Evolutionary conservation across 2,888 invertebrate species (phyloP).

Genomic region (Aricia artaxerxes): DNA sequence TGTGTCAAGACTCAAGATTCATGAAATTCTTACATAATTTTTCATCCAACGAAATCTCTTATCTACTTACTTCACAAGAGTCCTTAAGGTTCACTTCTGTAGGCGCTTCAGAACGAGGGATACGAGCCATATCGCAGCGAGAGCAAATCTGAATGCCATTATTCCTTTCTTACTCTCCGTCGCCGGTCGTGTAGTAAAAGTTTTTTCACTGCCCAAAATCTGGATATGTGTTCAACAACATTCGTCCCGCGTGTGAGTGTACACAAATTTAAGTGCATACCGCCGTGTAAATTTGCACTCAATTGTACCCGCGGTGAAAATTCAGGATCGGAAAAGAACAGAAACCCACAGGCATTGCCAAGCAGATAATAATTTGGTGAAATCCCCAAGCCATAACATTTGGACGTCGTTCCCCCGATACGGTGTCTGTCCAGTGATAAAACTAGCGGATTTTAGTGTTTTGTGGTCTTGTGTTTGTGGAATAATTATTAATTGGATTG

Average conservation of each 20-base stretch:
- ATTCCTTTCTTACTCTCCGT: neutral
- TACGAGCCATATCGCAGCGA: slow-evolving; percentile 12
- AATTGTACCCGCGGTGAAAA: neutral
- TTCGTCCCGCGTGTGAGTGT: neutral
- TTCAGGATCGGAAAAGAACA: neutral
- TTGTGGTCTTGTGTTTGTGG: slow-evolving; percentile 1
- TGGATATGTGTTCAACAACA: neutral
- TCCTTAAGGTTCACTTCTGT: slow-evolving; percentile 22
- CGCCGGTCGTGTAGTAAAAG: neutral
- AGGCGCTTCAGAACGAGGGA: slow-evolving; percentile 16
- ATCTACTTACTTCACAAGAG: slow-evolving; percentile 21
- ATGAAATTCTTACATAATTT: slow-evolving; percentile 7
- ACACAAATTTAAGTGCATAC: neutral
- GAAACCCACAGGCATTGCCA: neutral
- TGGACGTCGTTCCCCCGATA: neutral
- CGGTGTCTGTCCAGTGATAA: neutral
- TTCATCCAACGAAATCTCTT: slow-evolving; percentile 2
- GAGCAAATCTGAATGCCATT: slow-evolving; percentile 16
- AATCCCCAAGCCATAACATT: slow-evolving; percentile 1
- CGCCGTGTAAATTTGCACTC: neutral
- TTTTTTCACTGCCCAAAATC: neutral
- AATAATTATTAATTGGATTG: neutral
- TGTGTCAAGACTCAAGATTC: neutral
- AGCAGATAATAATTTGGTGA: neutral
- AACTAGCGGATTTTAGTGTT: neutral